Conservation (phyloP, 1,140 invertebrate genomes). For the Chymomyza costata region DNA sequence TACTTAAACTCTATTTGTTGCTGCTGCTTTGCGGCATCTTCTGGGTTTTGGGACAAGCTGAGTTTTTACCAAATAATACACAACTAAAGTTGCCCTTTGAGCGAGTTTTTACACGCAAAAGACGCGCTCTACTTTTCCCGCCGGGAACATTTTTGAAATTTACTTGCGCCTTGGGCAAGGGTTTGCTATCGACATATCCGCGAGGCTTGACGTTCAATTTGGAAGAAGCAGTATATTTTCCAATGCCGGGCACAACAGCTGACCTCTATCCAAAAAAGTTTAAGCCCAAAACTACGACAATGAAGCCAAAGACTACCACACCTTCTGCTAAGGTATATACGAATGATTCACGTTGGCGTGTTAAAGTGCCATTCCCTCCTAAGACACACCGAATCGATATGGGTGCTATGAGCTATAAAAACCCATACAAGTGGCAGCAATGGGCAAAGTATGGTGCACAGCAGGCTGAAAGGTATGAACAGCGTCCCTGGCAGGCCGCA, state of each 20-base stretch:
- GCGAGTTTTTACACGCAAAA: slow-evolving; percentile 40
- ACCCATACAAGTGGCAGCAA: slow-evolving; percentile 48
- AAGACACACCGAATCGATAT: slow-evolving; percentile 54
- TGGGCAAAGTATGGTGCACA: slow-evolving; percentile 26
- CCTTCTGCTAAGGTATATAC: slow-evolving; percentile 41
- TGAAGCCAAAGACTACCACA: slow-evolving; percentile 30
- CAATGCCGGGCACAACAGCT: slow-evolving; percentile 36
- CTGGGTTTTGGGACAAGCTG: background rate
- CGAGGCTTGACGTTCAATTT: slow-evolving; percentile 50
- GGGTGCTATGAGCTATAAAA: slow-evolving; percentile 10
- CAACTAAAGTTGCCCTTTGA: slow-evolving; percentile 16
- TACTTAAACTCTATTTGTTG: slow-evolving; percentile 22
- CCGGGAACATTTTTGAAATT: slow-evolving; percentile 56
- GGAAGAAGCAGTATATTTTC: slow-evolving; percentile 60
- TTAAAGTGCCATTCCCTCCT: slow-evolving; percentile 36
- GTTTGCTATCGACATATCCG: slow-evolving; percentile 45
- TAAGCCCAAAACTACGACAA: slow-evolving; percentile 43
- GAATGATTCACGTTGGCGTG: slow-evolving; percentile 58
- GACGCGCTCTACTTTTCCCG: slow-evolving; percentile 56
- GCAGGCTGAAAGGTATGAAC: slow-evolving; percentile 25
- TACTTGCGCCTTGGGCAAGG: slow-evolving; percentile 44
- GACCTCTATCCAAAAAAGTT: slow-evolving; percentile 59
- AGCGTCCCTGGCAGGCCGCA: background rate
- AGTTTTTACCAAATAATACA: background rate
- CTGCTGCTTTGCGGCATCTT: slow-evolving; percentile 18